Evolutionary conservation across 2,113 vertebrate species (phyloP), one percentile per base, ranked within the genome.

Genomic region (Bos indicus): DNA sequence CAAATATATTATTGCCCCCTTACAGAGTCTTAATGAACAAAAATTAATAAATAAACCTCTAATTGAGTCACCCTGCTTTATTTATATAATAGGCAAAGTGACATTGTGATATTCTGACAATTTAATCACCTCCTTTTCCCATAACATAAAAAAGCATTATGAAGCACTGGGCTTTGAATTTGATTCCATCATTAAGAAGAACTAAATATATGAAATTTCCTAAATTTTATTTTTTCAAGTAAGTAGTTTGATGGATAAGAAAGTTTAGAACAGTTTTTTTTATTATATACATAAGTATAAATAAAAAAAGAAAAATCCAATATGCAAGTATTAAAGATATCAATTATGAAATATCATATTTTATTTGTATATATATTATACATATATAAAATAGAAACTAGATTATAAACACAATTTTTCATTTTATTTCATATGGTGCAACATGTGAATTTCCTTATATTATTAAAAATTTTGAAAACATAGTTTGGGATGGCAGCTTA

Each of bases 61-160:
- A 96, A 77, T 16, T 60, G 43, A 94, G 17, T 97, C 28, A 62
- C 3, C 64, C 6, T 91, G 25, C 40, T 82, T 83, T 59, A 23
- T 93, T 96, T 96, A n/a, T 82, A 36, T 51, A 96, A 90, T 43
- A n/a, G 19, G 89, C 59, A 95, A 62, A 86, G 36, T 67, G 23
- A 0, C n/a, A 80, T 78, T 88, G 62, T 92, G 51, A 46, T 94
- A 92, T 67, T 95, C 88, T 93, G 85, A 91, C 51, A 93, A 85
- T 9, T 64, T 82, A 91, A 81, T 96, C 14, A n/a, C 90, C 91
- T 60, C 4, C 6, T 92, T 87, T 93, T 67, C 30, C 9, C 11
- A 56, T 96, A 96, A 90, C 9, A 33, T 93, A 78, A 56, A 86
- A 81, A 96, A 88, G 26, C 23, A 56, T 71, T 62, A 40, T 26